A percentile compares a stretch with the other conserved stretches of the same genome.
Evolutionary conservation across 2,888 invertebrate species (phyloP).

Genomic region (Panzeria rudis): DNA sequence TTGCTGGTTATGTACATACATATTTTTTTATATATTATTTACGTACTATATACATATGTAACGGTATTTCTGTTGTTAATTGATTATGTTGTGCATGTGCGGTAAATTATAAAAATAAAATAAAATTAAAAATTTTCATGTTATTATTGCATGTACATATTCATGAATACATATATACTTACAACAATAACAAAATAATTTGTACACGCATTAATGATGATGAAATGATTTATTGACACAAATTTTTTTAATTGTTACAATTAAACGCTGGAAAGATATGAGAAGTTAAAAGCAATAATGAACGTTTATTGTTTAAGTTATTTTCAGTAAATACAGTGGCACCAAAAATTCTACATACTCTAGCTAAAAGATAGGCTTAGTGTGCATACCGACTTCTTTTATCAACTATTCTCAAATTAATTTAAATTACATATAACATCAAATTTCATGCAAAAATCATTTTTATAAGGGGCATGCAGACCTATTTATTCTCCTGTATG

Average conservation of each 20-base stretch:
- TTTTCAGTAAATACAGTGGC: too few species aligned
- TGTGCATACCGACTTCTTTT: too few species aligned
- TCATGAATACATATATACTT: not conserved
- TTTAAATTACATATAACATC: too few species aligned
- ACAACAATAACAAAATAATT: constrained; percentile 4
- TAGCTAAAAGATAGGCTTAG: too few species aligned
- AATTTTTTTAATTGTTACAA: constrained; percentile 63
- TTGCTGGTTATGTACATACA: not conserved
- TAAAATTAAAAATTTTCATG: constrained; percentile 8
- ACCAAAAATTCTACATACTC: too few species aligned
- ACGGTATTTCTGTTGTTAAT: constrained; percentile 59
- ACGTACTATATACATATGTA: constrained; percentile 16
- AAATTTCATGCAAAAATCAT: too few species aligned
- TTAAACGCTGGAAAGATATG: constrained; percentile 33
- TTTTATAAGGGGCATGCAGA: too few species aligned
- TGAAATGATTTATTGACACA: constrained; percentile 70
- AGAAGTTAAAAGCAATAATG: not conserved
- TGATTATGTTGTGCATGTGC: constrained; percentile 58
- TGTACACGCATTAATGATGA: constrained; percentile 48
- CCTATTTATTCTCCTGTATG: too few species aligned
- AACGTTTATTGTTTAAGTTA: not conserved
- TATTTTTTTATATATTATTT: not conserved
- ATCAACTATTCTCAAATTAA: too few species aligned
- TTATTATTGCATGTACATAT: not conserved
- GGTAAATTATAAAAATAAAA: constrained; percentile 6